Conservation (phyloP, 2,888 invertebrate genomes). For the Stramonita haemastoma region DNA sequence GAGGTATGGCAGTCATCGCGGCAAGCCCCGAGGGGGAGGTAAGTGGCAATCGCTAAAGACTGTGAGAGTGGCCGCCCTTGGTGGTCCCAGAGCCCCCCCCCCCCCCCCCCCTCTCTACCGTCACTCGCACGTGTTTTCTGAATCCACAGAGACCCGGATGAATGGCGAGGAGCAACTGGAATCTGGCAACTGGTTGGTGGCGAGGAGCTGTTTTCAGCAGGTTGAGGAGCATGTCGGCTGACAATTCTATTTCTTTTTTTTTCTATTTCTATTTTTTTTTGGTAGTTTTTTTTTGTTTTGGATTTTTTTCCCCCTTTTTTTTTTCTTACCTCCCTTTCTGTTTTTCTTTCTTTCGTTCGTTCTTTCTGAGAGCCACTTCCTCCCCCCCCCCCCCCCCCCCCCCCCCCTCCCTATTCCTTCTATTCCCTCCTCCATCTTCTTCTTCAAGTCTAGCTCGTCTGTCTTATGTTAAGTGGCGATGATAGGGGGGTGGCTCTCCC, state of each 20-base stretch:
- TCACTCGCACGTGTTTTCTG: constrained; percentile 43
- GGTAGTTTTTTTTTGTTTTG: no score
- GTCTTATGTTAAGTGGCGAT: constrained; percentile 27
- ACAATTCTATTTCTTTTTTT: background rate
- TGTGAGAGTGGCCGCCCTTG: constrained; percentile 45
- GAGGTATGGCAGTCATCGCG: constrained; percentile 38
- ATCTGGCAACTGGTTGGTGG: constrained; percentile 36
- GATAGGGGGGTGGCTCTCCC: background rate
- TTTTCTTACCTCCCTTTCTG: background rate
- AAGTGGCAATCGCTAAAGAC: constrained; percentile 46
- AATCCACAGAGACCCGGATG: constrained; percentile 34
- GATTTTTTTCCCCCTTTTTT: background rate
- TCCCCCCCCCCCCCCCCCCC: background rate
- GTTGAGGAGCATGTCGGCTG: constrained; percentile 18
- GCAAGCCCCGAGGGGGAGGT: constrained; percentile 31
- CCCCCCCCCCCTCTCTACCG: background rate
- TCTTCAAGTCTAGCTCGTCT: background rate
- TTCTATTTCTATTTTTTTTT: no score
- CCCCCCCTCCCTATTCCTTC: background rate
- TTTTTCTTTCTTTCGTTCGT: background rate
- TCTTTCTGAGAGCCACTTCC: no score
- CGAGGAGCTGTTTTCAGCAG: constrained; percentile 12
- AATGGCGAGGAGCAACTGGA: constrained; percentile 36
- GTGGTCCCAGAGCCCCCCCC: constrained; percentile 32
- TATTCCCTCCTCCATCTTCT: background rate